phyloP scores from a whole-genome alignment of 2,113 vertebrate genomes.

The Pungitius pungitius region DNA sequence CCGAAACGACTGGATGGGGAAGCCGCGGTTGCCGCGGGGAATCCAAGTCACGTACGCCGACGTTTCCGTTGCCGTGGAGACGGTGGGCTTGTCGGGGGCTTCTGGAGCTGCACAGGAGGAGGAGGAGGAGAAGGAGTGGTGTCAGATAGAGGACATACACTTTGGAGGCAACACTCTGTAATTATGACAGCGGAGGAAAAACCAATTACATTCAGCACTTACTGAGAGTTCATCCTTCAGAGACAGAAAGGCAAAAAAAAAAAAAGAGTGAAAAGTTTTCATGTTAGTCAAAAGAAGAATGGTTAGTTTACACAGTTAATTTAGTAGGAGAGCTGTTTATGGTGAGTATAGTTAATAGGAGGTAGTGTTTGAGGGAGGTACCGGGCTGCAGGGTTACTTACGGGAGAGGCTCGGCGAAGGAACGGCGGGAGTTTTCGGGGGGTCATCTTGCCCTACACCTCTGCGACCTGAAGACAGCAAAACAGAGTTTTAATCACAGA shows the following conservation, averaged over 20 bases:
- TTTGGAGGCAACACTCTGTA: constrained; percentile 22
- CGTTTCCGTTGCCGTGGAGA: constrained; percentile 94
- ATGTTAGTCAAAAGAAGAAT: constrained; percentile 57
- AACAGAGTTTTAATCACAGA: neutral
- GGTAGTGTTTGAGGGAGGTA: neutral
- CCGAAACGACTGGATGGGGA: constrained; percentile 95
- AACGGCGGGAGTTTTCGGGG: constrained; percentile 77
- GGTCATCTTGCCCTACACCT: constrained; percentile 59
- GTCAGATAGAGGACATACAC: constrained; percentile 29
- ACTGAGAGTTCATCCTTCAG: constrained; percentile 77
- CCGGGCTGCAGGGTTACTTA: constrained; percentile 53
- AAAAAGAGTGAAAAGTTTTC: constrained; percentile 48
- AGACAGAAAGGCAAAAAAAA: constrained; percentile 57
- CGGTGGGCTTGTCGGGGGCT: constrained; percentile 95
- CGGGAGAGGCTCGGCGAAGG: constrained; percentile 78
- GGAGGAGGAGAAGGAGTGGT: constrained; percentile 47
- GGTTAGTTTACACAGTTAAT: constrained; percentile 18
- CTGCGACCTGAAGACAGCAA: constrained; percentile 67
- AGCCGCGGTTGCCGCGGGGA: constrained; percentile 93
- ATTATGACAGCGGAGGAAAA: constrained; percentile 16
- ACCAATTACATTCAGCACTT: constrained; percentile 63
- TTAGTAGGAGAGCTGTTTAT: neutral
- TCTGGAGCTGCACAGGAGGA: constrained; percentile 90
- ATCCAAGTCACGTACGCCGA: constrained; percentile 98
- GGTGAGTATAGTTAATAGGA: constrained; percentile 58